These are phyloP conservation scores for Penaeus monodon DNA, from an alignment of 2,888 invertebrate species.

Conservation along the genomic window DNA sequence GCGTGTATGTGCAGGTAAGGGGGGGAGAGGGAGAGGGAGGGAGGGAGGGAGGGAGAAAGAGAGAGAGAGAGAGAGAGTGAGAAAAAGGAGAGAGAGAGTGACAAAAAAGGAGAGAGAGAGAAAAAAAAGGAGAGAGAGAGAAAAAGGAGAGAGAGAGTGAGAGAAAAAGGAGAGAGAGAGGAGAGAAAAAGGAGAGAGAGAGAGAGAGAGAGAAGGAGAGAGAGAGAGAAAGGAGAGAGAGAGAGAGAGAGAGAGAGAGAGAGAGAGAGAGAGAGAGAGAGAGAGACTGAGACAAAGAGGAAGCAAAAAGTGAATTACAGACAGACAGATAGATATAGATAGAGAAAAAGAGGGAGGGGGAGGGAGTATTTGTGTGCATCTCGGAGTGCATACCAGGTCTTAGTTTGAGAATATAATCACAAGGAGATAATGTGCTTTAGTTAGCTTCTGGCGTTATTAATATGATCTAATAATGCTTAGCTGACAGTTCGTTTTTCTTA, in stretches of 20 bases:
- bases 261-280: conserved; percentile 1
- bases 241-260: not conserved
- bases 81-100: not conserved
- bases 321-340: not conserved
- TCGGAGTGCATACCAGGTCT: too few relatives aligned
- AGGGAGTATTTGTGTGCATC: not conserved
- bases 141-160: not conserved
- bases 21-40: not conserved
- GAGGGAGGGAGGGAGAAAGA: not conserved
- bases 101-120: too few relatives aligned
- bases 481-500: too few relatives aligned
- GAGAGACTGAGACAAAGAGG: not conserved
- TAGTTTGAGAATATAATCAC: not conserved
- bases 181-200: not conserved
- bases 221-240: not conserved
- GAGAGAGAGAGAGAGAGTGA: not conserved
- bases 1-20: not conserved
- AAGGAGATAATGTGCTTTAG: not conserved
- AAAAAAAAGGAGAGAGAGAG: not conserved
- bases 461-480: too few relatives aligned
- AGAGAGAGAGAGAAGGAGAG: not conserved
- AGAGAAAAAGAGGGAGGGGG: not conserved
- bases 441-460: too few relatives aligned
- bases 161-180: too few relatives aligned
- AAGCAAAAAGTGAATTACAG: not conserved